Conservation (phyloP, 2,888 invertebrate genomes). For the Microchrysa polita region DNA sequence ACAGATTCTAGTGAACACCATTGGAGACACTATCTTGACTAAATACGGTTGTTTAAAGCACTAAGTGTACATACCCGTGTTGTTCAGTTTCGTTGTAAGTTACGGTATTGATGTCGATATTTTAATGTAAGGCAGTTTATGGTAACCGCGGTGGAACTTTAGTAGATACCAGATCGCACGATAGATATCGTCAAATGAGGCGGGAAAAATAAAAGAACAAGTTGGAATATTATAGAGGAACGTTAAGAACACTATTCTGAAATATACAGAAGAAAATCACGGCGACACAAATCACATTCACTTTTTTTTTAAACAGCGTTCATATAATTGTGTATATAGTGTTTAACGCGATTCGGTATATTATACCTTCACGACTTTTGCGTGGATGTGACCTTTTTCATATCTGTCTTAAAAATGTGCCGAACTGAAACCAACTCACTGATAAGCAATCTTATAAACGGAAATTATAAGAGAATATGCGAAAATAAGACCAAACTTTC, state of each 20-base stretch:
- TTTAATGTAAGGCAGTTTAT: slow-evolving; percentile 16
- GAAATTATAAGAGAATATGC: not conserved
- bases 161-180: slow-evolving; percentile 30
- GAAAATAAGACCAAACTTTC: slow-evolving; percentile 33
- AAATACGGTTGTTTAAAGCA: not conserved
- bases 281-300: slow-evolving; percentile 31
- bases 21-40: slow-evolving; percentile 10
- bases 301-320: slow-evolving; percentile 19
- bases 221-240: too few species aligned
- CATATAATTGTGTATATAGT: not conserved
- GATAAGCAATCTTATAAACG: not conserved
- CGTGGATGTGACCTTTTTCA: slow-evolving; percentile 22
- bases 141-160: slow-evolving; percentile 7
- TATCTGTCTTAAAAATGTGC: not conserved
- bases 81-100: slow-evolving; percentile 1
- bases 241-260: slow-evolving; percentile 7
- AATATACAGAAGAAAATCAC: not conserved
- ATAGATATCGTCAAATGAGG: slow-evolving; percentile 2
- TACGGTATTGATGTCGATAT: slow-evolving; percentile 29
- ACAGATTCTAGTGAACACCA: not conserved
- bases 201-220: slow-evolving; percentile 21
- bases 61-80: slow-evolving; percentile 27
- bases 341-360: not conserved
- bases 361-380: slow-evolving; percentile 31
- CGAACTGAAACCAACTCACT: slow-evolving; percentile 13